phyloP scores from a whole-genome alignment of 2,888 invertebrate genomes.

The Epsilonema sp. region DNA sequence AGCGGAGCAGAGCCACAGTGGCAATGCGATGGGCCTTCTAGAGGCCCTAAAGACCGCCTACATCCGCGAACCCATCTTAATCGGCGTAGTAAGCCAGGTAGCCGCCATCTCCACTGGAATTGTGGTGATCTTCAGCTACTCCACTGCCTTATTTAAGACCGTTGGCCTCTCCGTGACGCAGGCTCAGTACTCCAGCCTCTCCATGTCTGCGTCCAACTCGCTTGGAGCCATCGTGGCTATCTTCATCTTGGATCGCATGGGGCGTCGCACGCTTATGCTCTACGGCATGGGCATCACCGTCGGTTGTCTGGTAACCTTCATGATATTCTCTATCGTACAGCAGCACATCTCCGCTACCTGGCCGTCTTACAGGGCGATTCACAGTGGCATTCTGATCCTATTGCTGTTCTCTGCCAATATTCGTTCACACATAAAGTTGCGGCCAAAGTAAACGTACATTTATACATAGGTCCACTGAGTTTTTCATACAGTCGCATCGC shows the following conservation, averaged over 20 bases:
- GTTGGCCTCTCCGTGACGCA: not conserved
- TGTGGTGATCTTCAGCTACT: slow-evolving; percentile 6
- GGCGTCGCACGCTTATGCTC: slow-evolving; percentile 3
- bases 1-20: too few relatives aligned
- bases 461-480: too few relatives aligned
- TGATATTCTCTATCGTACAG: not conserved
- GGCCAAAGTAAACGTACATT: too few relatives aligned
- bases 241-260: slow-evolving; percentile 4
- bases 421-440: too few relatives aligned
- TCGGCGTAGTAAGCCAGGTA: not conserved
- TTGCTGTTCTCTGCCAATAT: too few relatives aligned
- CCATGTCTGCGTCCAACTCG: slow-evolving; percentile 7
- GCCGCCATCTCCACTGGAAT: slow-evolving; percentile 8
- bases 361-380: too few relatives aligned
- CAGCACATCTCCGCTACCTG: too few relatives aligned
- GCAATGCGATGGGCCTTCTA: not conserved
- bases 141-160: slow-evolving; percentile 1
- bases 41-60: not conserved
- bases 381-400: too few relatives aligned
- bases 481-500: too few relatives aligned
- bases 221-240: slow-evolving; percentile 4
- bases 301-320: not conserved
- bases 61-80: slow-evolving; percentile 1
- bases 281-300: not conserved
- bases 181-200: not conserved